Base-by-base conservation (phyloP, 2,113 vertebrate genomes). In the Bostrychus sinensis region DNA sequence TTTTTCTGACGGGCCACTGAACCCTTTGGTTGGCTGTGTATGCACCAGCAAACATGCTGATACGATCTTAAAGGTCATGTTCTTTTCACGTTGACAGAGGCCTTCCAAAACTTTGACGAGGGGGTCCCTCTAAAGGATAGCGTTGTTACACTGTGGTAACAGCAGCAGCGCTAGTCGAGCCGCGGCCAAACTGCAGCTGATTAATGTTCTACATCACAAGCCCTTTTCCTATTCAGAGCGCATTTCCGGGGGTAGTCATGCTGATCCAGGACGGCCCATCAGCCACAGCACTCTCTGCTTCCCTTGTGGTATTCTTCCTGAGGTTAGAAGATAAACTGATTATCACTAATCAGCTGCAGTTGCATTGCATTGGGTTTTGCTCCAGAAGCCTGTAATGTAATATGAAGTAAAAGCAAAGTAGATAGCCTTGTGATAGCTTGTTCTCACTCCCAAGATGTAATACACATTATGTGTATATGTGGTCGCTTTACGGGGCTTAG, bases 51-150 rank as follows among this genome's bases (percentile, higher is more conserved):
- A 96, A 97, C 96, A 97, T 95, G 95, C 95, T 96, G 97, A 97
- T 99, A 95, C 95, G 91, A 95, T 95, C 95, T 90, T 98, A 98
- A 99, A 99, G 96, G 96, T 99, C 97, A 96, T 98, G 96, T 99
- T 96, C 96, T 98, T 98, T 99, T 97, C 96, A 97, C 93, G 94
- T 94, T 98, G 96, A 99, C 96, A 99, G 93, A 93, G 91, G 92
- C 95, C 94, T 93, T 96, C 95, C 93, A 93, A 95, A 96, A 95
- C 93, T 94, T 94, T 96, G 96, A 98, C 88, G 94, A 95, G 94
- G 86, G 85, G 88, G 93, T 93, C 94, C 94, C 94, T 95, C 91
- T 90, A 78, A 92, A 94, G 93, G 93, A 94, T 91, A 91, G 89
- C 88, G 81, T 86, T 80, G 79, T 75, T 88, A 90, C 72, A 80